Base-by-base conservation (phyloP, 64 coral and sea anemone species). In the Stichodactyla helianthus region DNA sequence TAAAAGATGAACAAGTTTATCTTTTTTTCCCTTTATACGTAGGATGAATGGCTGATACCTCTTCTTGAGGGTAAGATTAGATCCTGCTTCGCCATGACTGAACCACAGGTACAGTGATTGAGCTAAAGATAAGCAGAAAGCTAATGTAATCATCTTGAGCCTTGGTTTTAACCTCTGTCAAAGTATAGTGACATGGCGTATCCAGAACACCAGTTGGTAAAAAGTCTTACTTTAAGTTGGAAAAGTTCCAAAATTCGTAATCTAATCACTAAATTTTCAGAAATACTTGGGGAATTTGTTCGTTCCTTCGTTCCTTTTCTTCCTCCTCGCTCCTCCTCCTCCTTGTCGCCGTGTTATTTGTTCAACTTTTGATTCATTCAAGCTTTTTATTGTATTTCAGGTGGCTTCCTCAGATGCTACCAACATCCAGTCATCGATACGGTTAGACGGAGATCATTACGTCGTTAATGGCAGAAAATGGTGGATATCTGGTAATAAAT, bases 1-100 rank as follows among this genome's bases (percentile, higher is more conserved):
- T 58, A 0, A 58, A 11, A 58, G 55, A 58, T 15, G 55, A 15
- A 58, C 8, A 58, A 58, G 55, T 58, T 11, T n/a, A 14, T 4
- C n/a, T n/a, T n/a, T 13, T 13, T 31, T 74, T 2, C 6, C 23
- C 27, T 28, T 19, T 53, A 19, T 7, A 51, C 19, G 55, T 50
- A 99, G 97, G 89, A 93, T 6, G 85, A 54, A 80, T 99, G 97
- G 97, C 52, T 99, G 50, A 68, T 25, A 12, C 93, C 97, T 17
- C 88, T 99, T 50, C 86, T 99, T 82, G 97, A 95, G 26, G 97
- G 97, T 1, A 82, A 92, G 88, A 99, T 99, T 77, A 57, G 97
- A 87, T 99, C 97, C 20, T 99, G 97, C 16, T 99, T 99, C 91
- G 97, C 97, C 2, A 99, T 99, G 97, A 99, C 97, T 1, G 97